These are phyloP conservation scores for Tenthredo mesomela DNA, from an alignment of 2,888 invertebrate genomes.

Conservation along the genomic window DNA sequence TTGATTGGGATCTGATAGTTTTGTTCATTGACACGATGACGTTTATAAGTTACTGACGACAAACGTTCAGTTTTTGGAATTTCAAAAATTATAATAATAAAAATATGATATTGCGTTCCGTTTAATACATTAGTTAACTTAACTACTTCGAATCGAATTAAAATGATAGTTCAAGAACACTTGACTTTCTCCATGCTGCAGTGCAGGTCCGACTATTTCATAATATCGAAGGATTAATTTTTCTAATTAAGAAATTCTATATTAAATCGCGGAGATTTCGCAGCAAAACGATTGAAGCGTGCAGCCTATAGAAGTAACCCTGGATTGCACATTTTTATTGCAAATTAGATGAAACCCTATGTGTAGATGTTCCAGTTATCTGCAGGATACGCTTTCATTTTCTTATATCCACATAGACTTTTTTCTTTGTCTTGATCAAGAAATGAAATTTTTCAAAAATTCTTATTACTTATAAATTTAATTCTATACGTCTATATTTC, in stretches of 20 bases:
- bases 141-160: background rate
- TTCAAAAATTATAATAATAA: background rate
- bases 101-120: background rate
- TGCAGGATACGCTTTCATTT: background rate
- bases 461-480: background rate
- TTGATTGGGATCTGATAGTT: background rate
- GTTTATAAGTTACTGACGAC: background rate
- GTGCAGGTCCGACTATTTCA: constrained; percentile 34
- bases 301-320: background rate
- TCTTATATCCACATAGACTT: background rate
- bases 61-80: background rate
- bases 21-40: background rate
- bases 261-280: constrained; percentile 6
- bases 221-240: constrained; percentile 28
- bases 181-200: constrained; percentile 29
- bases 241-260: constrained; percentile 42
- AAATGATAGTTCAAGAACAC: constrained; percentile 44
- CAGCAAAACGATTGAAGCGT: constrained; percentile 24
- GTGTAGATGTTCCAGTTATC: background rate
- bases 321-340: background rate
- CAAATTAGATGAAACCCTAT: constrained; percentile 3
- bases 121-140: background rate
- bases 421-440: background rate
- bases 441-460: background rate
- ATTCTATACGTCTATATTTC: background rate